Percentiles rank a stretch among this genome's conserved stretches.
These are phyloP conservation scores for Acrobasis consociella DNA, from an alignment of 2,888 invertebrate species.

Conservation along the genomic window DNA sequence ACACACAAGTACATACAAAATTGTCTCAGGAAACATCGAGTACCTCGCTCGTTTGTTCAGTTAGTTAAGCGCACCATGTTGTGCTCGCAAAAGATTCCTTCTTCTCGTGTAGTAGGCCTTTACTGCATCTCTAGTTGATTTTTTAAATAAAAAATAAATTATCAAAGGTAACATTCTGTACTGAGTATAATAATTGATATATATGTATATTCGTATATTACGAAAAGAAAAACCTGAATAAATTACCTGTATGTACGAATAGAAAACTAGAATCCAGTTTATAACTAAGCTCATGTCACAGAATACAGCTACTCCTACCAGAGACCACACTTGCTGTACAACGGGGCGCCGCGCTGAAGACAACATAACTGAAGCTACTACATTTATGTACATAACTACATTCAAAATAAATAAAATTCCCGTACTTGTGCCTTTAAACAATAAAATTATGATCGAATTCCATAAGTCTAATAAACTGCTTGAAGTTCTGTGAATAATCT, in stretches of 20 bases:
- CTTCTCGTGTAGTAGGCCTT: not conserved
- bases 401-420: not conserved
- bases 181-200: not conserved
- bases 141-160: not conserved
- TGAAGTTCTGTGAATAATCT: not conserved
- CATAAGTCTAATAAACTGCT: not conserved
- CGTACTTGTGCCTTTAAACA: not conserved
- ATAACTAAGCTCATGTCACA: constrained; percentile 5
- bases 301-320: constrained; percentile 1
- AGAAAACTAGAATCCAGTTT: not conserved
- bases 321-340: not conserved
- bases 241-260: no score
- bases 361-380: not conserved
- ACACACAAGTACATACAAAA: no score
- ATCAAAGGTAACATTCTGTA: not conserved
- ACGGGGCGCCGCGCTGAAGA: not conserved
- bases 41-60: no score
- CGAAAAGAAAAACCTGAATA: no score
- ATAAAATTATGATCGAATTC: not conserved
- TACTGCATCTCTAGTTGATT: not conserved
- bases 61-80: not conserved
- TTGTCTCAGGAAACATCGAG: no score
- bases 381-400: constrained; percentile 2
- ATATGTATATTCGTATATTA: no score
- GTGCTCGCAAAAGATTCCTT: not conserved